Conservation (phyloP, 2,888 invertebrate species). For the Carabus problematicus region DNA sequence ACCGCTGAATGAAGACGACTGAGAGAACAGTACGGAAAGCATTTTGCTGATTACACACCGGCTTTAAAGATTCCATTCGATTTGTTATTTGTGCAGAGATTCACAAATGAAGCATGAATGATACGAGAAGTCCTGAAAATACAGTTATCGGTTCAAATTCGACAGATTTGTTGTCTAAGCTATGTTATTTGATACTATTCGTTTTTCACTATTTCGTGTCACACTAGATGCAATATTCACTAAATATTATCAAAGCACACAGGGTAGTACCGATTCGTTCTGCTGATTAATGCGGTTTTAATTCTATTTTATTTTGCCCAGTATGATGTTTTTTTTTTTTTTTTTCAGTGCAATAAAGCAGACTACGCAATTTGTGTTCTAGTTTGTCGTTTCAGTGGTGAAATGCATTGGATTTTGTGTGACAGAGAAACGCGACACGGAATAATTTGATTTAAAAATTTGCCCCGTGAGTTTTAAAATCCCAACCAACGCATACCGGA, state of each 20-base stretch:
- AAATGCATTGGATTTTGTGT: neutral
- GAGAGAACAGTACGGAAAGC: neutral
- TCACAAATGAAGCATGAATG: conserved; percentile 23
- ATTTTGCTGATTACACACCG: conserved; percentile 28
- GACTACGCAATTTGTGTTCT: no score
- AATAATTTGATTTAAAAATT: conserved; percentile 36
- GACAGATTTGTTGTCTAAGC: conserved; percentile 2
- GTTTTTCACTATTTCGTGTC: neutral
- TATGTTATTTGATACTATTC: neutral
- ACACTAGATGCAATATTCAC: no score
- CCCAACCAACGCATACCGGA: conserved; percentile 16
- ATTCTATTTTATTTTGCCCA: no score
- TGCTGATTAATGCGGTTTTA: no score
- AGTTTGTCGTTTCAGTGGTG: no score
- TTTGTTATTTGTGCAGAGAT: conserved; percentile 21
- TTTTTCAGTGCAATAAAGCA: no score
- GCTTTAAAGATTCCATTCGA: conserved; percentile 27
- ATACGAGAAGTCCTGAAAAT: conserved; percentile 5
- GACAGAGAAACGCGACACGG: conserved; percentile 1
- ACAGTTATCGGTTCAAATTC: neutral
- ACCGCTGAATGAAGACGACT: conserved; percentile 10
- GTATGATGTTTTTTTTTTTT: no score
- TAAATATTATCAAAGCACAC: no score
- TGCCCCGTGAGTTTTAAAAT: neutral
- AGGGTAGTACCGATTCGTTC: no score